These are phyloP conservation scores for Agrilus cyanescens DNA, from an alignment of 2,888 invertebrate genomes.

Conservation along the genomic window DNA sequence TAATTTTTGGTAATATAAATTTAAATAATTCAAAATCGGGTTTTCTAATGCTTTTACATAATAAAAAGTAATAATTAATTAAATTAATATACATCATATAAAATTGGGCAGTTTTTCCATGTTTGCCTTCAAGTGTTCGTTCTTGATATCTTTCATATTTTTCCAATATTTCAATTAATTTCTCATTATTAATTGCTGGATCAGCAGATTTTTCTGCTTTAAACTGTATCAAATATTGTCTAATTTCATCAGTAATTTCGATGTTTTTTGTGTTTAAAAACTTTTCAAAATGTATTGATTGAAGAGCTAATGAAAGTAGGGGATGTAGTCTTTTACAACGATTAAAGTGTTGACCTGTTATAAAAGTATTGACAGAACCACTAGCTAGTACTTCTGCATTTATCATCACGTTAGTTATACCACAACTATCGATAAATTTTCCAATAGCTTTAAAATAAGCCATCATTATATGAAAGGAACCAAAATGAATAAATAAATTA, in stretches of 20 bases:
- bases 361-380: slow-evolving; percentile 20
- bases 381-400: slow-evolving; percentile 18
- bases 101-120: slow-evolving; percentile 24
- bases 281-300: slow-evolving; percentile 13
- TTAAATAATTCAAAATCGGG: slow-evolving; percentile 20
- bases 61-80: slow-evolving; percentile 18
- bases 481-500: slow-evolving; percentile 27
- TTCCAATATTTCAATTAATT: slow-evolving; percentile 6
- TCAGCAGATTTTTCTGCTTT: too few relatives aligned
- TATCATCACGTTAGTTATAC: slow-evolving; percentile 18
- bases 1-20: slow-evolving; percentile 21
- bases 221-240: too few relatives aligned
- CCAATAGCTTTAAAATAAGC: slow-evolving; percentile 25
- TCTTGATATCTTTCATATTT: slow-evolving; percentile 14
- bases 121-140: slow-evolving; percentile 15
- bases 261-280: slow-evolving; percentile 4
- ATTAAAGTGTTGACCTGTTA: slow-evolving; percentile 23
- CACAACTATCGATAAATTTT: slow-evolving; percentile 20
- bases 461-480: slow-evolving; percentile 26
- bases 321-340: slow-evolving; percentile 21
- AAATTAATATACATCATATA: slow-evolving; percentile 21
- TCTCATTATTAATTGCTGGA: too few relatives aligned
- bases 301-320: slow-evolving; percentile 14
- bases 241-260: neutral
- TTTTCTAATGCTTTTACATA: slow-evolving; percentile 20